Conservation (phyloP, 2,888 invertebrate genomes). For the Drosophila diplacantha region DNA sequence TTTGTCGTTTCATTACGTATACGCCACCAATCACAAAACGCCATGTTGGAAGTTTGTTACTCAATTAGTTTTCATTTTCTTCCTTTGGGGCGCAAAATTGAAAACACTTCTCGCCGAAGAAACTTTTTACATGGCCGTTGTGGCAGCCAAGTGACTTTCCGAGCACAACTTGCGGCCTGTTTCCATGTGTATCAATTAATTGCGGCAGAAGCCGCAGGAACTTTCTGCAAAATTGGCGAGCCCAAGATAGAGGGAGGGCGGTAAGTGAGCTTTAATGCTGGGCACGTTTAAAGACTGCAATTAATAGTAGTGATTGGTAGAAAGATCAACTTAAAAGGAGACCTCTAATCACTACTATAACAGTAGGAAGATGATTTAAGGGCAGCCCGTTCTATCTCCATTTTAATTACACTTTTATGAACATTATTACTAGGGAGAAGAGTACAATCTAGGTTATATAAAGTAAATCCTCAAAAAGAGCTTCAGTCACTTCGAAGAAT, state of each 20-base stretch:
- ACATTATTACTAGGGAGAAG: not conserved
- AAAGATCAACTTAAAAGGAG: not conserved
- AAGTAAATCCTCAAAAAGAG: not conserved
- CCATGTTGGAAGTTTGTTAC: constrained; percentile 71
- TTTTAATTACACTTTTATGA: not conserved
- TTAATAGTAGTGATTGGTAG: constrained; percentile 43
- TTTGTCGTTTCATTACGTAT: constrained; percentile 68
- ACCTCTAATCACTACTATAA: not conserved
- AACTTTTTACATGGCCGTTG: constrained; percentile 60
- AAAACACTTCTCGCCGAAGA: constrained; percentile 59
- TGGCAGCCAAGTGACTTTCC: constrained; percentile 60
- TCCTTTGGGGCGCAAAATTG: constrained; percentile 60
- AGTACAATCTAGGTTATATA: not conserved
- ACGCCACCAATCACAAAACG: constrained; percentile 68
- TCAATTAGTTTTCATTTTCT: constrained; percentile 72
- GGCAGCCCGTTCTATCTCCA: not conserved
- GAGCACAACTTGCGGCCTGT: constrained; percentile 45
- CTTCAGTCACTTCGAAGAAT: constrained; percentile 11
- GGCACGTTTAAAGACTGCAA: constrained; percentile 52
- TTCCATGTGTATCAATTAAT: constrained; percentile 71
- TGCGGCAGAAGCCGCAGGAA: constrained; percentile 63
- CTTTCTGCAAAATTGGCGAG: constrained; percentile 43
- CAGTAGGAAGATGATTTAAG: not conserved
- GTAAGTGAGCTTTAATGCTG: constrained; percentile 10
- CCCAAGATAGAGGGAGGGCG: constrained; percentile 9